Percentiles rank a stretch among this genome's conserved stretches.
These are phyloP conservation scores for Eupithecia inturbata DNA, from an alignment of 2,888 invertebrate species.

Conservation along the genomic window DNA sequence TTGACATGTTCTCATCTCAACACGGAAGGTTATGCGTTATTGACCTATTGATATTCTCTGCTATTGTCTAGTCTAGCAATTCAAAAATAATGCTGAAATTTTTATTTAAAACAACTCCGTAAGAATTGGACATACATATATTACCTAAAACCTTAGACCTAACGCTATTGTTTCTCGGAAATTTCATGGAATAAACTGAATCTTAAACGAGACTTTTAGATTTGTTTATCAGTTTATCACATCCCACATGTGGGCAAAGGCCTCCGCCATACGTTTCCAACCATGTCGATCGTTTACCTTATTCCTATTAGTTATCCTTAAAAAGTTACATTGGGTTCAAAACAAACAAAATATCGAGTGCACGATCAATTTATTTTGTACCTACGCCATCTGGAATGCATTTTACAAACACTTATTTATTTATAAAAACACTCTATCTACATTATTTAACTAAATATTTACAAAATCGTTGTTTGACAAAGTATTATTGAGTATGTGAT, in stretches of 20 bases:
- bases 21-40: background rate
- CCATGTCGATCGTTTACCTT: background rate
- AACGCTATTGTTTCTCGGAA: background rate
- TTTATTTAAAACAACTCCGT: background rate
- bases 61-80: background rate
- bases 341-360: conserved; percentile 70
- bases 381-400: conserved; percentile 75
- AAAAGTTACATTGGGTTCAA: conserved; percentile 30
- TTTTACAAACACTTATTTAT: conserved; percentile 68
- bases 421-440: conserved; percentile 64
- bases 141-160: background rate
- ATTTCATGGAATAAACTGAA: background rate
- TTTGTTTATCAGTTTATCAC: background rate
- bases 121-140: background rate
- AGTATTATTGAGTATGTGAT: conserved; percentile 74
- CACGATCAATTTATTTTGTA: conserved; percentile 81
- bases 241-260: background rate
- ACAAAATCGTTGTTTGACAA: conserved; percentile 58
- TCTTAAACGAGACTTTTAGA: background rate
- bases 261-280: background rate
- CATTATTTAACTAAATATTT: conserved; percentile 56
- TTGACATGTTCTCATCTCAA: conserved; percentile 1
- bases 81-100: background rate
- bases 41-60: background rate
- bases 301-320: background rate